Evolutionary conservation across 2,797 vertebrate species (phyloP).

Genomic region (Gambusia yucatana): DNA sequence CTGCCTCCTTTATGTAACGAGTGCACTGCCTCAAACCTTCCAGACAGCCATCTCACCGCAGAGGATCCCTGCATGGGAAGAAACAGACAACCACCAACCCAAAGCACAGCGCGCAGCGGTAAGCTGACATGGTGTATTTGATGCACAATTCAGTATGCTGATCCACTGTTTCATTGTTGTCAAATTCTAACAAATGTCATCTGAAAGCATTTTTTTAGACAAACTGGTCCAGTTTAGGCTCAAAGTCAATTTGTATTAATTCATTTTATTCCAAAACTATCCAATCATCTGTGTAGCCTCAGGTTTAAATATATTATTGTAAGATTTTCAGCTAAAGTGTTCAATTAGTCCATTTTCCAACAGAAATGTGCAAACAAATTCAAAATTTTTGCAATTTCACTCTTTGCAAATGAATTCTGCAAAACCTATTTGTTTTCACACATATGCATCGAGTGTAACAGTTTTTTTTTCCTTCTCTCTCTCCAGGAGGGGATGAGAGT

Average conservation of each 20-base stretch:
- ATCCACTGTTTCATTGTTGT: neutral
- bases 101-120: conserved; percentile 18
- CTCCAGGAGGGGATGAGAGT: conserved; percentile 72
- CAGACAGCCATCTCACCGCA: conserved; percentile 38
- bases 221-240: neutral
- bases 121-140: neutral
- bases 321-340: neutral
- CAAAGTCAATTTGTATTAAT: neutral
- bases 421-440: neutral
- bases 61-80: conserved; percentile 22
- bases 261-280: neutral
- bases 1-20: conserved; percentile 82
- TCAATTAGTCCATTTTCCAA: neutral
- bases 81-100: conserved; percentile 1
- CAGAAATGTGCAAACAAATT: neutral
- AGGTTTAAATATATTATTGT: neutral
- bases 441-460: neutral
- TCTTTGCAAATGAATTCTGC: neutral
- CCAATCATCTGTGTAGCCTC: neutral
- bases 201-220: neutral
- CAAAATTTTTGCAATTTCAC: neutral
- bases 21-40: conserved; percentile 52
- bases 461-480: neutral
- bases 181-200: neutral
- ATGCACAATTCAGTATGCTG: neutral